phyloP scores from a whole-genome alignment of 2,888 invertebrate genomes.

The Caenorhabditis afra region DNA sequence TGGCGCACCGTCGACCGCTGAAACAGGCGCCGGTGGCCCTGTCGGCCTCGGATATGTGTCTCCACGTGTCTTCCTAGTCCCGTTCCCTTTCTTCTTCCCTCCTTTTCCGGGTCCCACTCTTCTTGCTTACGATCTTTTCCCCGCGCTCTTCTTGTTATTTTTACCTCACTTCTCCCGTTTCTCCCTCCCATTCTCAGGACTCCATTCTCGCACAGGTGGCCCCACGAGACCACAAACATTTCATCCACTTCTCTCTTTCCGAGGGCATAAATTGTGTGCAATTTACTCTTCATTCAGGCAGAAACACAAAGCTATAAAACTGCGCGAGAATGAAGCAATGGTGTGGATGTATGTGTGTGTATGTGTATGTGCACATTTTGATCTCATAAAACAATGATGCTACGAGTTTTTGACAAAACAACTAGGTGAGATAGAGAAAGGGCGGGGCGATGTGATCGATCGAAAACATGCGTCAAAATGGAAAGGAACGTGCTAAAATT shows the following conservation, averaged over 20 bases:
- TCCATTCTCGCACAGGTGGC: conserved; percentile 5
- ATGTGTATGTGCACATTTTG: conserved; percentile 14
- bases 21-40: conserved; percentile 23
- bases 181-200: conserved; percentile 18
- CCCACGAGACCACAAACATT: conserved; percentile 12
- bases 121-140: conserved; percentile 4
- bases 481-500: conserved; percentile 21
- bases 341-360: background rate
- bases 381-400: conserved; percentile 19
- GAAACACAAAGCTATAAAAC: conserved; percentile 17
- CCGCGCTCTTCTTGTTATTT: background rate
- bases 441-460: background rate
- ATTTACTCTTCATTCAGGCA: conserved; percentile 17
- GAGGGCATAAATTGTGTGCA: conserved; percentile 12
- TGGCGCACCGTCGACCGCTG: conserved; percentile 50
- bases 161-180: conserved; percentile 11
- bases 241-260: conserved; percentile 1
- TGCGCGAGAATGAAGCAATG: conserved; percentile 2
- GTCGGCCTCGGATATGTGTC: conserved; percentile 47
- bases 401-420: conserved; percentile 6
- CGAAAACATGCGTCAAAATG: conserved; percentile 5
- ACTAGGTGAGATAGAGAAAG: background rate
- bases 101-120: conserved; percentile 13
- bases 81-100: background rate
- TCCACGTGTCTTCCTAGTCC: conserved; percentile 40